Conservation (phyloP, 2,888 invertebrate genomes). For the Synergus umbraculus region DNA sequence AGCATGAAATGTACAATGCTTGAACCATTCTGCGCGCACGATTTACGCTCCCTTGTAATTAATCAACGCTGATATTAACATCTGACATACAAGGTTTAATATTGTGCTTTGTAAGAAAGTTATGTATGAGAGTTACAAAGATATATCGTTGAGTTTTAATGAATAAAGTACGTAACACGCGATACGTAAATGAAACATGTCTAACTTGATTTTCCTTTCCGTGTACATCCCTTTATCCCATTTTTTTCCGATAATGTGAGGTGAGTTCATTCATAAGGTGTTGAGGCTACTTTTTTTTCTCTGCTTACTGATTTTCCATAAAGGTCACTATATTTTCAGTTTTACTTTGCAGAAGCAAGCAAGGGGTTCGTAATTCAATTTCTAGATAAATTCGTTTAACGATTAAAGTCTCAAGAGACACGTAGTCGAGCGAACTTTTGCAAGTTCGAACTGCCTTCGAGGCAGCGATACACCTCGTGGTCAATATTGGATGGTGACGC, state of each 20-base stretch:
- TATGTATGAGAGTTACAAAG: slow-evolving; percentile 23
- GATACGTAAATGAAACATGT: slow-evolving; percentile 25
- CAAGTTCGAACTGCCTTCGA: not conserved
- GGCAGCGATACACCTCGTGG: not conserved
- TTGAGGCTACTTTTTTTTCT: not conserved
- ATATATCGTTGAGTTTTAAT: slow-evolving; percentile 56
- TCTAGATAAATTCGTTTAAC: slow-evolving; percentile 30
- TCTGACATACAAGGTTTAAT: slow-evolving; percentile 20
- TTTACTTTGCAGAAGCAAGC: slow-evolving; percentile 5
- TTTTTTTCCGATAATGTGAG: not conserved
- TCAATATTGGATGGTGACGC: not conserved
- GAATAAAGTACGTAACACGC: slow-evolving; percentile 52
- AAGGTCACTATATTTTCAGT: slow-evolving; percentile 23
- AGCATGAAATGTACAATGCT: slow-evolving; percentile 21
- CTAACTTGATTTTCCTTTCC: slow-evolving; percentile 5
- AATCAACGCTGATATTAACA: slow-evolving; percentile 28
- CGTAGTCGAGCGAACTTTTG: not conserved
- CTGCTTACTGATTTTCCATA: slow-evolving; percentile 7
- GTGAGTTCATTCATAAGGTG: slow-evolving; percentile 24
- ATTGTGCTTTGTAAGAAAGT: slow-evolving; percentile 31
- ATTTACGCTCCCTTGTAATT: slow-evolving; percentile 26
- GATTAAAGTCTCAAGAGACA: slow-evolving; percentile 24
- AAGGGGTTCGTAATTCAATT: slow-evolving; percentile 34
- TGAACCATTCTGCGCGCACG: slow-evolving; percentile 15
- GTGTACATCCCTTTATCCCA: not conserved